Evolutionary conservation across 2,797 vertebrate species (phyloP).

Genomic region (Linurgus olivaceus): DNA sequence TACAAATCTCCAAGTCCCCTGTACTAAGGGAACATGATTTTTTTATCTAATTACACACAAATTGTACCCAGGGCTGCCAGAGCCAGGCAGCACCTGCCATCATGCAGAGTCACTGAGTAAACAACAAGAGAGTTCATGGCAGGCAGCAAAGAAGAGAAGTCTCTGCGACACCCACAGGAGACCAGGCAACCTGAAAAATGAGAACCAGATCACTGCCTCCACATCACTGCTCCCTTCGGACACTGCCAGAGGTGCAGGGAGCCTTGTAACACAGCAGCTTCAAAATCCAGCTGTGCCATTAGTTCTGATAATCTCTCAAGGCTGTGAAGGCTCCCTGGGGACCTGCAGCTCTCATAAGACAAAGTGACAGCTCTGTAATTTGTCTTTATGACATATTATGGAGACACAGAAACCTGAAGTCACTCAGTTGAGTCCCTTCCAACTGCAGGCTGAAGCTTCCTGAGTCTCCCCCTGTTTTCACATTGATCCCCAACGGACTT

Average conservation of each 20-base stretch:
- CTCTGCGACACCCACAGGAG: background rate
- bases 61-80: background rate
- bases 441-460: background rate
- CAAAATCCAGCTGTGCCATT: background rate
- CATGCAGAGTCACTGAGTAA: background rate
- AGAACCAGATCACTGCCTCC: background rate
- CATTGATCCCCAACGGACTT: background rate
- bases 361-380: background rate
- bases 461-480: background rate
- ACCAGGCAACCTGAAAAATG: background rate
- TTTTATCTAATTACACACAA: background rate
- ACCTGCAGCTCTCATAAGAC: background rate
- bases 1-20: background rate
- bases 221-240: background rate
- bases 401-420: background rate
- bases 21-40: background rate
- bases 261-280: background rate
- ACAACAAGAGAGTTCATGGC: accelerated
- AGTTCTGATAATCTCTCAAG: background rate
- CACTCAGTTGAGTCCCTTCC: background rate
- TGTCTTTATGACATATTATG: background rate
- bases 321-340: accelerated
- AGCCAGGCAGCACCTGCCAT: background rate
- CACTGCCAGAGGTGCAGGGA: background rate
- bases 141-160: background rate